Evolutionary conservation across 2,797 vertebrate genomes (phyloP).

Genomic region (Microctenopoma stevenorrisi): DNA sequence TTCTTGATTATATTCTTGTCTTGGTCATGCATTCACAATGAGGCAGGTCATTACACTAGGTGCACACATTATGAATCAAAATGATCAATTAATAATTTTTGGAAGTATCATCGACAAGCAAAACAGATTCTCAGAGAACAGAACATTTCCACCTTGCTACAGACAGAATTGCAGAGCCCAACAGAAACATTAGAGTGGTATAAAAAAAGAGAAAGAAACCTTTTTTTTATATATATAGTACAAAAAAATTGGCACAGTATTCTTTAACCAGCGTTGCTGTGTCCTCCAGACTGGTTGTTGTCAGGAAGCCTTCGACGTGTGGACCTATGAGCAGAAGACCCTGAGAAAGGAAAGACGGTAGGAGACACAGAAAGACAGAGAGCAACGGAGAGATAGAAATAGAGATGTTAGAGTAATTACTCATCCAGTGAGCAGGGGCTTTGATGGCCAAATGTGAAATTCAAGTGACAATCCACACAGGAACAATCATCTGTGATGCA

Average conservation of each 20-base stretch:
- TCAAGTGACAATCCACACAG: slow-evolving; percentile 77
- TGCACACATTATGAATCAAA: slow-evolving; percentile 75
- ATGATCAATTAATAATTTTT: slow-evolving; percentile 70
- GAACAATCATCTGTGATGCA: slow-evolving; percentile 69
- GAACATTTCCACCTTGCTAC: slow-evolving; percentile 80
- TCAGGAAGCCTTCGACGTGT: slow-evolving; percentile 43
- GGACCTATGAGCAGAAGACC: slow-evolving; percentile 85
- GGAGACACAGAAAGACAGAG: slow-evolving; percentile 40
- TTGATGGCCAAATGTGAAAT: slow-evolving; percentile 75
- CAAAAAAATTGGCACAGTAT: slow-evolving; percentile 88
- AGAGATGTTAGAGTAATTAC: slow-evolving; percentile 70
- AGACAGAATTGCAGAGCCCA: slow-evolving; percentile 78
- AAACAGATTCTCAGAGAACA: slow-evolving; percentile 73
- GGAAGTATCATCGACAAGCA: slow-evolving; percentile 77
- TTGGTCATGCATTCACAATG: slow-evolving; percentile 84
- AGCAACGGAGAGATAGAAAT: slow-evolving; percentile 56
- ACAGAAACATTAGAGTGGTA: slow-evolving; percentile 72
- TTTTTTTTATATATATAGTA: slow-evolving; percentile 46
- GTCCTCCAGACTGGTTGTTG: slow-evolving; percentile 54
- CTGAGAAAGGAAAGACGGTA: slow-evolving; percentile 67
- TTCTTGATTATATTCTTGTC: slow-evolving; percentile 77
- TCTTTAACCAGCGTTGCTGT: slow-evolving; percentile 67
- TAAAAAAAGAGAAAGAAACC: slow-evolving; percentile 65
- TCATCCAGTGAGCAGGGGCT: slow-evolving; percentile 62
- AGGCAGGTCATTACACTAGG: slow-evolving; percentile 79